Evolutionary conservation across 2,797 vertebrate genomes (phyloP).

Genomic region (Carapus acus): DNA sequence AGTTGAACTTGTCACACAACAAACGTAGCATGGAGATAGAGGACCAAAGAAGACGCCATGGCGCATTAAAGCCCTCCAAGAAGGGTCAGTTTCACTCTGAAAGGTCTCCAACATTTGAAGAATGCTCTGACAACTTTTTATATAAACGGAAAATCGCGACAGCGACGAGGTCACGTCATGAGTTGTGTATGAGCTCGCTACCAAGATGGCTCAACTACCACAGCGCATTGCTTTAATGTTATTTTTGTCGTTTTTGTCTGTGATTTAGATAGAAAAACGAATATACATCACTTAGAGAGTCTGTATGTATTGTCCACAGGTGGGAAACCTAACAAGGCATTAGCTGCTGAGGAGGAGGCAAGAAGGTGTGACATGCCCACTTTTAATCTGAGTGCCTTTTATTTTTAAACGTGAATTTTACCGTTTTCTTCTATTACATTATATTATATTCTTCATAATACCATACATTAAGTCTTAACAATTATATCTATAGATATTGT

Average conservation of each 20-base stretch:
- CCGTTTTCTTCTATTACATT: too few relatives aligned
- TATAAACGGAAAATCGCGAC: not conserved
- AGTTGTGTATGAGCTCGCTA: not conserved
- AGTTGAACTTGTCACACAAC: slow-evolving; percentile 27
- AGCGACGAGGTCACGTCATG: not conserved
- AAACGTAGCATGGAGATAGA: slow-evolving; percentile 59
- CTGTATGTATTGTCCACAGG: slow-evolving; percentile 46
- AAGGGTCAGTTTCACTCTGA: slow-evolving; percentile 43
- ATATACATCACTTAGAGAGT: too few relatives aligned
- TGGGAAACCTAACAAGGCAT: slow-evolving; percentile 46
- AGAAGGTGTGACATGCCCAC: slow-evolving; percentile 54
- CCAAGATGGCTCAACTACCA: not conserved
- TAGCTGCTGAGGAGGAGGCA: slow-evolving; percentile 57
- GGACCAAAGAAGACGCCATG: not conserved
- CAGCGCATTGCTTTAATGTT: too few relatives aligned
- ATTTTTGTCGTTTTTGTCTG: not conserved
- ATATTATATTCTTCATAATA: too few relatives aligned
- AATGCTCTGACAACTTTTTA: not conserved
- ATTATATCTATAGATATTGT: too few relatives aligned
- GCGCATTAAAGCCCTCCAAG: slow-evolving; percentile 42
- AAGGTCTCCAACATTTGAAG: rapidly evolving
- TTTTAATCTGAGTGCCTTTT: not conserved
- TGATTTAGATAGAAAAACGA: too few relatives aligned
- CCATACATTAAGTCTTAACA: too few relatives aligned
- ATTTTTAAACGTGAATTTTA: too few relatives aligned